Evolutionary conservation across 1,140 invertebrate genomes (phyloP), one percentile per base, ranked within the genome.

Genomic region (Drosophila watanabei): DNA sequence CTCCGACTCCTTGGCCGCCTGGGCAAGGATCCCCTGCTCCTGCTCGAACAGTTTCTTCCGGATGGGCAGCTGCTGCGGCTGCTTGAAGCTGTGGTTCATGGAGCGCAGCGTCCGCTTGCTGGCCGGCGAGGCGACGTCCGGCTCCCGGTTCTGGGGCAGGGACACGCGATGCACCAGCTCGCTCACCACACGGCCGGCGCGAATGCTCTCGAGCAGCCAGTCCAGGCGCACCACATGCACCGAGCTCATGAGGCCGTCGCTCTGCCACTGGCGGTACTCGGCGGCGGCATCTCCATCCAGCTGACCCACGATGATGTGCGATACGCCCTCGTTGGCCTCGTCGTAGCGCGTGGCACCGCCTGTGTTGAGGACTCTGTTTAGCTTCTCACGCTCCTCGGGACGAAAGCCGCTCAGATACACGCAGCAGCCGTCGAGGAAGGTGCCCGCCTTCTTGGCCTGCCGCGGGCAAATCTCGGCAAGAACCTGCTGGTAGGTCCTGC

Each of bases 351-450:
- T 97, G 33, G 96, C 98, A 41, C 97, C 97, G 28, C 96, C 96
- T 16, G 95, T 94, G 79, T 98, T 98, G 6, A 98, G 94, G 20
- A 98, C 95, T 78, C 95, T 96, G 46, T 95, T 94, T 1, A 98
- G 89, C 92, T 97, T 98, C 76, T 98, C 97, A 28, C 95, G 94
- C 65, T 95, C 94, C 51, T 93, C 93, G 0, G 92, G 39, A 8
- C 92, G 93, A 83, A 97, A 97, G 46, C 97, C 97, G 82, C 94
- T 94, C 33, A 96, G 81, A 80, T 95, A 96, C 54, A 96, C 94
- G 93, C 96, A 96, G 92, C 96, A 98, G 54, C 97, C 97, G 93
- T 98, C 97, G 46, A 98, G 95, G 90, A 97, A 97, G 49, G 95
- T 93, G 43, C 97, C 97, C 77, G 95, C 95, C 82, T 94, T 95